Percentiles rank a stretch among this genome's conserved stretches.
These are phyloP conservation scores for Torymus auratus DNA, from an alignment of 2,888 invertebrate genomes.

Conservation along the genomic window DNA sequence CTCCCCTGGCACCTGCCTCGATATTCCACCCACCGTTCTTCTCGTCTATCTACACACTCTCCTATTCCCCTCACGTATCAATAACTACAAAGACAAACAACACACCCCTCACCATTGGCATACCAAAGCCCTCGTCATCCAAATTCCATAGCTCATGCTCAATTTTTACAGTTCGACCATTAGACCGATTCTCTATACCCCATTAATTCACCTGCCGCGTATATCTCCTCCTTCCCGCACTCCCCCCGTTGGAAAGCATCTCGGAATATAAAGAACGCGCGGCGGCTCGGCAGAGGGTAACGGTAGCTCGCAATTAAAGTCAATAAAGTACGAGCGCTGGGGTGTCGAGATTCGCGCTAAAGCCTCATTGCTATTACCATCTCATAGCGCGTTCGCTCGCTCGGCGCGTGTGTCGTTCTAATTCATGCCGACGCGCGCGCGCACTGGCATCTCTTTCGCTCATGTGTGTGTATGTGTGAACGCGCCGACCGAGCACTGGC, in stretches of 20 bases:
- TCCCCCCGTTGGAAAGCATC: background rate
- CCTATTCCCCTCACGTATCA: too few relatives aligned
- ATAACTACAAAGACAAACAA: too few relatives aligned
- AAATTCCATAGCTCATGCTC: background rate
- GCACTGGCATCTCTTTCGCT: conserved; percentile 59
- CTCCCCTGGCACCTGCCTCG: too few relatives aligned
- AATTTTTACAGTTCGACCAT: background rate
- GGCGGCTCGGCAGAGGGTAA: conserved; percentile 1
- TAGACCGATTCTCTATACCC: background rate
- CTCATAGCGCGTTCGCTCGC: conserved; percentile 52
- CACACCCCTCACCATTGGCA: too few relatives aligned
- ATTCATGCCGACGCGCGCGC: conserved; percentile 62
- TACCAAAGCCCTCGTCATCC: too few relatives aligned
- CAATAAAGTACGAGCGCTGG: conserved; percentile 30
- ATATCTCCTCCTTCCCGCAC: too few relatives aligned
- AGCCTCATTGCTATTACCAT: conserved; percentile 63
- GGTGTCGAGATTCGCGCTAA: conserved; percentile 41
- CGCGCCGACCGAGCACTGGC: conserved; percentile 11
- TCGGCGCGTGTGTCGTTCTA: conserved; percentile 61
- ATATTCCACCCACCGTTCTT: too few relatives aligned
- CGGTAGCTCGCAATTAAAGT: conserved; percentile 49
- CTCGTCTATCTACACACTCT: too few relatives aligned
- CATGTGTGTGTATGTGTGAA: conserved; percentile 53
- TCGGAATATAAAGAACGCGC: conserved; percentile 21
- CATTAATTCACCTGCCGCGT: too few relatives aligned